phyloP scores from a whole-genome alignment of 2,888 invertebrate genomes.

The Caprella mutica region DNA sequence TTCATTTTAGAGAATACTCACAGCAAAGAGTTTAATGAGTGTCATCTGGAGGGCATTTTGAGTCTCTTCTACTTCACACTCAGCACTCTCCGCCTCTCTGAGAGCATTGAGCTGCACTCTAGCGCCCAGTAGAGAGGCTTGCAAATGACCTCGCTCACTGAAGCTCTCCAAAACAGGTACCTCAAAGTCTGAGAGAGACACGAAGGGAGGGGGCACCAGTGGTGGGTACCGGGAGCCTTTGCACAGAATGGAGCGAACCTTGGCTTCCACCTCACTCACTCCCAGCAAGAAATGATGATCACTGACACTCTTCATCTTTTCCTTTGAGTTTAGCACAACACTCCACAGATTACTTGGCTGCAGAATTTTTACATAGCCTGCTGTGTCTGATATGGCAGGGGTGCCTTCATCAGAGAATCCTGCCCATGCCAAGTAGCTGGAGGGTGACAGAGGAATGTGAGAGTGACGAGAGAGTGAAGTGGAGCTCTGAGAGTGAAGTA shows the following conservation, averaged over 20 bases:
- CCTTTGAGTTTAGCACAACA: conserved; percentile 62
- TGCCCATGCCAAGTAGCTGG: conserved; percentile 58
- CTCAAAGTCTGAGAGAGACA: conserved; percentile 60
- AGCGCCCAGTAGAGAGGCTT: conserved; percentile 16
- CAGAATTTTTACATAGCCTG: conserved; percentile 61
- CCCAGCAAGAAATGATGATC: conserved; percentile 67
- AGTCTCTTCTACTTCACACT: conserved; percentile 13
- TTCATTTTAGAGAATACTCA: conserved; percentile 12
- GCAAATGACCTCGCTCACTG: conserved; percentile 24
- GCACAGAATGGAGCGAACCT: conserved; percentile 70
- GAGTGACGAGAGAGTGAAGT: conserved; percentile 26
- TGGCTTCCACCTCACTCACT: conserved; percentile 63
- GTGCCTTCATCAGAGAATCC: conserved; percentile 72
- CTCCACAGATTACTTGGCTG: conserved; percentile 60
- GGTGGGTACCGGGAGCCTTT: conserved; percentile 78
- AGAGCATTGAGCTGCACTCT: conserved; percentile 11
- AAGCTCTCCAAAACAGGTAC: conserved; percentile 24
- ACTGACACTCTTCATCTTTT: conserved; percentile 48
- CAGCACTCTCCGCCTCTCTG: neutral
- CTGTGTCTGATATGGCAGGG: conserved; percentile 62
- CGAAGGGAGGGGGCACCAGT: conserved; percentile 71
- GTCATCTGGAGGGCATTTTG: conserved; percentile 14
- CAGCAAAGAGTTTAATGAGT: conserved; percentile 33
- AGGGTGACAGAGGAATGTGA: conserved; percentile 54
- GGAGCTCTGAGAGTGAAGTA: conserved; percentile 15